Percentiles rank a stretch among this genome's conserved stretches.
Conservation (phyloP, 1,140 invertebrate genomes). For the Drosophila lacertosa region DNA sequence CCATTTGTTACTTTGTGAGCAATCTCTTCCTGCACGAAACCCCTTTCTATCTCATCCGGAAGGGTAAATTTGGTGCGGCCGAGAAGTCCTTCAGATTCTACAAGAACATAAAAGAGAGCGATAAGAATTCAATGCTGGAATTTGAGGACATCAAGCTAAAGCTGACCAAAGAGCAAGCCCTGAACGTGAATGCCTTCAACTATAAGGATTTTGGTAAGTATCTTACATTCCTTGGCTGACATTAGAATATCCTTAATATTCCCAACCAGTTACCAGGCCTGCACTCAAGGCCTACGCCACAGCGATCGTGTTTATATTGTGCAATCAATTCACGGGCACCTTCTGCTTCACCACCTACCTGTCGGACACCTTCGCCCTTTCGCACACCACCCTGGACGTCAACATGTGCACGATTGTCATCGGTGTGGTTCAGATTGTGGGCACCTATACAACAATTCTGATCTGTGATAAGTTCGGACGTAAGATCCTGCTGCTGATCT, state of each 20-base stretch:
- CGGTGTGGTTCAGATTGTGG: constrained; percentile 84
- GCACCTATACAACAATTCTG: constrained; percentile 55
- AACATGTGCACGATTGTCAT: constrained; percentile 85
- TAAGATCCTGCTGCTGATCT: constrained; percentile 55
- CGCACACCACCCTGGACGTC: constrained; percentile 85
- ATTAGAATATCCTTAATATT: not conserved
- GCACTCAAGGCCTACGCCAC: constrained; percentile 50
- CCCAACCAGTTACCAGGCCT: constrained; percentile 33
- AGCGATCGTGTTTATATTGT: constrained; percentile 36
- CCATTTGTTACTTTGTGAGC: constrained; percentile 87
- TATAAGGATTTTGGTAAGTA: constrained; percentile 72
- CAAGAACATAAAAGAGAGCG: constrained; percentile 48
- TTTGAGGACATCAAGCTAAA: constrained; percentile 52
- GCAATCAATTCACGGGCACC: constrained; percentile 56
- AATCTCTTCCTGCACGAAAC: constrained; percentile 92
- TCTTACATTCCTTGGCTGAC: not conserved
- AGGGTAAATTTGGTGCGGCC: constrained; percentile 87
- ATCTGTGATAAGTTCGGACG: constrained; percentile 65
- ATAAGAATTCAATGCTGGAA: constrained; percentile 40
- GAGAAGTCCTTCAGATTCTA: constrained; percentile 86
- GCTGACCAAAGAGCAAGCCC: constrained; percentile 43
- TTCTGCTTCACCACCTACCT: constrained; percentile 65
- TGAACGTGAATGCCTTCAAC: constrained; percentile 32
- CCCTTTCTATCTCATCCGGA: constrained; percentile 88
- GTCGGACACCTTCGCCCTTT: constrained; percentile 86